phyloP scores from a whole-genome alignment of 1,140 invertebrate genomes.

The Cydia strobilella region DNA sequence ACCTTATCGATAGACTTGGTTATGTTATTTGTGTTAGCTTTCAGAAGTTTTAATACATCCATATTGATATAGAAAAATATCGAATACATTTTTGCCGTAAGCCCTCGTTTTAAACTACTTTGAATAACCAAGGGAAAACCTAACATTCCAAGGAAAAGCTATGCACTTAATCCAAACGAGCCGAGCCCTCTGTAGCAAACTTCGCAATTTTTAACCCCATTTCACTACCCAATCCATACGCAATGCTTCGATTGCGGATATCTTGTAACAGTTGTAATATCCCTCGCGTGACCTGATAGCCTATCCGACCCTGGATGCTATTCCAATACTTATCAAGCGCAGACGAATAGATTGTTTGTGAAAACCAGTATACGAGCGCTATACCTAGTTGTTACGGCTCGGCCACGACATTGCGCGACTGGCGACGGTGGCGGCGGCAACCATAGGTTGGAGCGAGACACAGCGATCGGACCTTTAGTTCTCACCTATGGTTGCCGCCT shows the following conservation, averaged over 20 bases:
- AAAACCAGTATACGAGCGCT: neutral
- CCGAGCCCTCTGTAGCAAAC: neutral
- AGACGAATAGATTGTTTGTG: neutral
- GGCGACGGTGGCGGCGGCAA: too few species aligned
- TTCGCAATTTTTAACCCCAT: neutral
- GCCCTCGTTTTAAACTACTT: too few species aligned
- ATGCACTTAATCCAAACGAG: neutral
- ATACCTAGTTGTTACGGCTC: neutral
- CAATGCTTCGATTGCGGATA: constrained; percentile 10
- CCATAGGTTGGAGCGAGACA: too few species aligned
- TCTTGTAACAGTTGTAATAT: neutral
- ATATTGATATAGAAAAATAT: too few species aligned
- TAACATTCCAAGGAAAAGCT: neutral
- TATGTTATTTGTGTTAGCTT: neutral
- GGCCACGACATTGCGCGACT: too few species aligned
- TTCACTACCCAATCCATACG: neutral
- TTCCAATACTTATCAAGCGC: neutral
- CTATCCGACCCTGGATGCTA: neutral
- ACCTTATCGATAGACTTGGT: neutral
- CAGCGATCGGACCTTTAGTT: too few species aligned
- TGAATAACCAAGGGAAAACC: too few species aligned
- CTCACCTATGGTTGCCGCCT: too few species aligned
- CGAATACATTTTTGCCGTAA: too few species aligned
- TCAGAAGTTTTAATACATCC: too few species aligned
- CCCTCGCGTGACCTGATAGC: neutral